Evolutionary conservation across 2,113 vertebrate genomes (phyloP).

Genomic region (Myotis davidii): DNA sequence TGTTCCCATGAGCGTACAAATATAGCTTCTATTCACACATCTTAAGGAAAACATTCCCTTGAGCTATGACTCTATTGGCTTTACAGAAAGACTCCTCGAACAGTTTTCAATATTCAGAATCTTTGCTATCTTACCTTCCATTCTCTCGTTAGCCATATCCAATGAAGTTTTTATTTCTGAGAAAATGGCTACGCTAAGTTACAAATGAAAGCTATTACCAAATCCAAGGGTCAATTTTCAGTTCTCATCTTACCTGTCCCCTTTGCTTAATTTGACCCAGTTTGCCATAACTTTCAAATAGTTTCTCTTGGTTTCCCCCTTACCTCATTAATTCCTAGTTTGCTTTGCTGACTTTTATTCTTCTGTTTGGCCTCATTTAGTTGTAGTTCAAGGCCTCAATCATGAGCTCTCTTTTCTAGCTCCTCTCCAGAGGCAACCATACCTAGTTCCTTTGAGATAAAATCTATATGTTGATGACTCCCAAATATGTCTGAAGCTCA

Average conservation of each 20-base stretch:
- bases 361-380: not conserved
- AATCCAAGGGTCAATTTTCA: not conserved
- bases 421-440: not conserved
- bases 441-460: constrained; percentile 12
- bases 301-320: not conserved
- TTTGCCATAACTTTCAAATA: not conserved
- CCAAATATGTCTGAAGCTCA: not conserved
- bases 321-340: not conserved
- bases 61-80: not conserved
- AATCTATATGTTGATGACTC: not conserved
- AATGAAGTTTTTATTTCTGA: not conserved
- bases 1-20: not conserved
- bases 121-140: not conserved
- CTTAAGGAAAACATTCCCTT: not conserved
- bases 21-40: not conserved
- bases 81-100: not conserved
- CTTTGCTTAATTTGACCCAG: not conserved
- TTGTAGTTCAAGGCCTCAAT: not conserved
- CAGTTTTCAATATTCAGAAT: not conserved
- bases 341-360: not conserved
- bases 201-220: not conserved
- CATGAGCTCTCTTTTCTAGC: not conserved
- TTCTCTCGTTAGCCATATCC: not conserved
- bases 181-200: not conserved
- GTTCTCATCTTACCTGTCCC: not conserved